Evolutionary conservation across 2,113 vertebrate species (phyloP).

Genomic region (Caranx melampygus): DNA sequence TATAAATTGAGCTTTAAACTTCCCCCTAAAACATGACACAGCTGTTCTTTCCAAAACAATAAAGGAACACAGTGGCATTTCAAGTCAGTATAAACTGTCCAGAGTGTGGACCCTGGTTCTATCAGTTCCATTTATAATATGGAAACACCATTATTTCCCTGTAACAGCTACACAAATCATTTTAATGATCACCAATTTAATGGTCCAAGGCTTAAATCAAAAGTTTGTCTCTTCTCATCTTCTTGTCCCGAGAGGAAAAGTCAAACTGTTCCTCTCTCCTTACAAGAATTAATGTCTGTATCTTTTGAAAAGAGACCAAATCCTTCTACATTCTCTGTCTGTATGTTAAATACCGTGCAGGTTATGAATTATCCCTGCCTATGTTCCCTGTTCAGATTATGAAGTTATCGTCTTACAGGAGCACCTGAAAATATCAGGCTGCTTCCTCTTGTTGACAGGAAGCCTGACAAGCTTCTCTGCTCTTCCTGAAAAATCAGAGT

Average conservation of each 20-base stretch:
- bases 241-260: not conserved
- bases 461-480: conserved; percentile 17
- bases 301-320: not conserved
- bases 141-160: not conserved
- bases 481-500: conserved; percentile 59
- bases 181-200: not conserved
- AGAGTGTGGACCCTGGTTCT: not conserved
- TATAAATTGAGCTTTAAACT: conserved; percentile 51
- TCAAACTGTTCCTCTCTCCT: not conserved
- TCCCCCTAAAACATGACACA: conserved; percentile 54
- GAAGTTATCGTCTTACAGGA: conserved; percentile 33
- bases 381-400: not conserved
- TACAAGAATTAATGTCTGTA: not conserved
- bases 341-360: not conserved
- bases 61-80: conserved; percentile 38
- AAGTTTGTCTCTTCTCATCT: not conserved
- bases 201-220: not conserved
- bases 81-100: not conserved
- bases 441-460: conserved; percentile 75
- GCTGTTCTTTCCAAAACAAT: conserved; percentile 38
- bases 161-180: not conserved
- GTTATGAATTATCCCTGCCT: not conserved
- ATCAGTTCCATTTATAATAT: not conserved
- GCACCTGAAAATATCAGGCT: conserved; percentile 10
- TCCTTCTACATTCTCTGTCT: not conserved